Conservation (phyloP, 2,888 invertebrate genomes). For the Sycophila texana region DNA sequence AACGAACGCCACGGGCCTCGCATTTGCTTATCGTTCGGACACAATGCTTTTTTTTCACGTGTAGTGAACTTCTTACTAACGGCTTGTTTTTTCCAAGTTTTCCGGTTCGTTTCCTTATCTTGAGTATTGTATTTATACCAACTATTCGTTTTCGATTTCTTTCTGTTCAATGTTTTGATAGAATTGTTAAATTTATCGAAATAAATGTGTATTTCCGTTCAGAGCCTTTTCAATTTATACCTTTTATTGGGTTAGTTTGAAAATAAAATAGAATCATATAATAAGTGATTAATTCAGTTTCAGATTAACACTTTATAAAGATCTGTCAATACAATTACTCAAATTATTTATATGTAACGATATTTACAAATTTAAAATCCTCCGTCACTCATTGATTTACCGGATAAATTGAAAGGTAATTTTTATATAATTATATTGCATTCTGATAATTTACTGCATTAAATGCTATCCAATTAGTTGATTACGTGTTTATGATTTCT, state of each 20-base stretch:
- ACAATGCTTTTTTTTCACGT: slow-evolving; percentile 23
- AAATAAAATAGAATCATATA: neutral
- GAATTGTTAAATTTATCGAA: neutral
- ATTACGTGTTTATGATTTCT: neutral
- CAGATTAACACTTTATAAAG: too few relatives aligned
- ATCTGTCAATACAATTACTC: neutral
- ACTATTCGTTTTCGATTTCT: neutral
- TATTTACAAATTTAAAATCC: neutral
- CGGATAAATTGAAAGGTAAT: neutral
- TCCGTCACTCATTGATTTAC: neutral
- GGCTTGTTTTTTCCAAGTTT: neutral
- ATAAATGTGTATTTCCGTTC: neutral
- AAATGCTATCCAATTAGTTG: neutral
- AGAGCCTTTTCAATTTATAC: neutral
- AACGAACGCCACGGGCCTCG: neutral
- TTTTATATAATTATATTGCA: neutral
- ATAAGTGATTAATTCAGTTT: too few relatives aligned
- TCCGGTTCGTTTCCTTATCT: slow-evolving; percentile 4
- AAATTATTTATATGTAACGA: neutral
- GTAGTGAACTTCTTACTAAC: neutral
- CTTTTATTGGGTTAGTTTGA: neutral
- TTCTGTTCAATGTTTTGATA: neutral
- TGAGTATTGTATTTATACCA: neutral
- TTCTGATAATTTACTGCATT: neutral
- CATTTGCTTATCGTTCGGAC: slow-evolving; percentile 16